A percentile compares a stretch with the other conserved stretches of the same genome.
Evolutionary conservation across 2,113 vertebrate genomes (phyloP).

Genomic region (Corythornis cristatus): DNA sequence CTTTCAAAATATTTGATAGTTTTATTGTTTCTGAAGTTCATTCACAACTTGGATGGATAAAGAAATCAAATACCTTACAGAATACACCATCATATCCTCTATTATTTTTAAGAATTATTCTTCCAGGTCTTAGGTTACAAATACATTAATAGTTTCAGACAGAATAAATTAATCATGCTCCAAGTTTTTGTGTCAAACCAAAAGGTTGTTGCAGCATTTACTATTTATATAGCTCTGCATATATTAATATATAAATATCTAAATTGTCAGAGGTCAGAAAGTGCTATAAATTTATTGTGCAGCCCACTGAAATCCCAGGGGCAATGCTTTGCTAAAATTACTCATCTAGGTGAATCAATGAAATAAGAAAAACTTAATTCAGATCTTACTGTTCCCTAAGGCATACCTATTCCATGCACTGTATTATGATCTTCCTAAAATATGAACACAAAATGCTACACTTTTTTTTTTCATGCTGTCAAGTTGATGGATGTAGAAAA

Average conservation of each 20-base stretch:
- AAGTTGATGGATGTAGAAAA: neutral
- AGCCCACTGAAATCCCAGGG: neutral
- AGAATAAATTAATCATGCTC: neutral
- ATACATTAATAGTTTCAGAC: neutral
- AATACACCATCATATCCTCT: neutral
- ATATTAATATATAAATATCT: neutral
- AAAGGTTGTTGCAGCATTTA: neutral
- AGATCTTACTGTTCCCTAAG: neutral
- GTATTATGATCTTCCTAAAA: neutral
- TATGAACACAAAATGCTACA: neutral
- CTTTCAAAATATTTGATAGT: neutral
- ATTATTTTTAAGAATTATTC: neutral
- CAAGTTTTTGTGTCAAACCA: neutral
- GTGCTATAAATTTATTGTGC: neutral
- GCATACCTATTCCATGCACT: neutral
- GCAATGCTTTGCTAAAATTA: neutral
- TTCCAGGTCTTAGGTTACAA: neutral
- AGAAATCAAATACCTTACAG: neutral
- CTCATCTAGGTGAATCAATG: neutral
- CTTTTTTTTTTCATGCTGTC: rapidly evolving
- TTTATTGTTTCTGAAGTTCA: neutral
- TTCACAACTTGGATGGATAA: neutral
- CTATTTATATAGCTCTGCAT: neutral
- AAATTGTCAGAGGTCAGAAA: neutral
- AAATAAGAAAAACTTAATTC: neutral